These are phyloP conservation scores for Himalopsyche phryganea DNA, from an alignment of 1,140 invertebrate species.

Conservation along the genomic window DNA sequence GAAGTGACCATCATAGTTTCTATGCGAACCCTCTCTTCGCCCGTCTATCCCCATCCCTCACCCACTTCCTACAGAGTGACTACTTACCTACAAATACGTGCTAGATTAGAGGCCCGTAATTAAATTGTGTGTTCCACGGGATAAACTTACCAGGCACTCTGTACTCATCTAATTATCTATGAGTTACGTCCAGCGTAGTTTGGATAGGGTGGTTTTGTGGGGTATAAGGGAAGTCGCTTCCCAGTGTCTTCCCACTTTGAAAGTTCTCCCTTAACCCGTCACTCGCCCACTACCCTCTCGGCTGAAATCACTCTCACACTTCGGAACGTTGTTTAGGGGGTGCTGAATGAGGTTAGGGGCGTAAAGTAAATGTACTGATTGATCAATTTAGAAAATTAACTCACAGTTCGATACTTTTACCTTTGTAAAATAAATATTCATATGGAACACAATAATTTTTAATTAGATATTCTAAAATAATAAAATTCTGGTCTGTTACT, in stretches of 20 bases:
- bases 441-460: too few relatives aligned
- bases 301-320: neutral
- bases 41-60: too few relatives aligned
- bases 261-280: neutral
- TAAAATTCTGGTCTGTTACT: too few relatives aligned
- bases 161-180: conserved; percentile 36
- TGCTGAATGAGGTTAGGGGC: neutral
- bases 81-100: conserved; percentile 30
- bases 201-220: neutral
- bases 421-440: too few relatives aligned
- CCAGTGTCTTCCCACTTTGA: neutral
- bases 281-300: neutral
- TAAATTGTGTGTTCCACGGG: conserved; percentile 36
- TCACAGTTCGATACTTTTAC: too few relatives aligned
- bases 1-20: too few relatives aligned
- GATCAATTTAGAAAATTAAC: neutral
- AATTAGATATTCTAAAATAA: too few relatives aligned
- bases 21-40: too few relatives aligned
- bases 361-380: neutral
- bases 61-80: conserved; percentile 5
- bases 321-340: neutral
- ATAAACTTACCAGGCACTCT: conserved; percentile 36
- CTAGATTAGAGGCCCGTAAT: conserved; percentile 34
- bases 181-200: conserved; percentile 33
- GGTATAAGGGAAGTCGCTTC: neutral